Evolutionary conservation across 2,888 invertebrate genomes (phyloP), one percentile per base, ranked within the genome.

Genomic region (Trypoxylon attenuatum): DNA sequence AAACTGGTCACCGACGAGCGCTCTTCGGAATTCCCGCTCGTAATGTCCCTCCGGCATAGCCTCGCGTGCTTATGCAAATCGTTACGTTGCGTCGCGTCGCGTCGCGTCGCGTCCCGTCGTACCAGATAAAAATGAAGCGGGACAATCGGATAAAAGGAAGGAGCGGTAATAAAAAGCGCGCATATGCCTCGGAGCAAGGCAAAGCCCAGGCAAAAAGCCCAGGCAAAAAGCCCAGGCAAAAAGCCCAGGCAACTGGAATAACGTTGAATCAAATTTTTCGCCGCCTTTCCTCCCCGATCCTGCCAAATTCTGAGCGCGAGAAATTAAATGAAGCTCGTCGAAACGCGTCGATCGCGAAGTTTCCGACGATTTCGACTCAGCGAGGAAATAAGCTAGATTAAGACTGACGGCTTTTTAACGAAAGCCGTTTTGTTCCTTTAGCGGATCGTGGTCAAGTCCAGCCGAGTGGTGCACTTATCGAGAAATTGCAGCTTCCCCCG

Each of bases 341-440:
- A 38, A 15, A 22, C 18, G 22, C 21, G 54, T 52, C 29, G 47
- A 51, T 39, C 33, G 18, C 46, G 33, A 63, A 38, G 22, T 50
- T 42, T 39, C 38, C 22, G 55, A 53, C 43, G 23, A 18, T 22
- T 15, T 25, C 8, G 42, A 29, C 59, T 33, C 23, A 5, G 22
- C 39, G 19, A 49, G 57, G 63, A 63, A 67, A 64, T 60, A 54
- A 67, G 58, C 27, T 54, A 46, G 54, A 73, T 76, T 69, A 76
- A 71, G 69, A 76, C 52, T 70, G 68, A 64, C 68, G 60, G 59
- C 51, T 52, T 67, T 71, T 63, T 71, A 57, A 71, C 55, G 39
- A 50, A 56, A 50, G 54, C 52, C 53, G 27, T 50, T 49, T 29
- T 42, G 41, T 58, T 21, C 33, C 16, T 38, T 47, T 21, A n/a